Evolutionary conservation across 1,140 invertebrate species (phyloP), one percentile per base, ranked within the genome.

Genomic region (Dreissena rostriformis): DNA sequence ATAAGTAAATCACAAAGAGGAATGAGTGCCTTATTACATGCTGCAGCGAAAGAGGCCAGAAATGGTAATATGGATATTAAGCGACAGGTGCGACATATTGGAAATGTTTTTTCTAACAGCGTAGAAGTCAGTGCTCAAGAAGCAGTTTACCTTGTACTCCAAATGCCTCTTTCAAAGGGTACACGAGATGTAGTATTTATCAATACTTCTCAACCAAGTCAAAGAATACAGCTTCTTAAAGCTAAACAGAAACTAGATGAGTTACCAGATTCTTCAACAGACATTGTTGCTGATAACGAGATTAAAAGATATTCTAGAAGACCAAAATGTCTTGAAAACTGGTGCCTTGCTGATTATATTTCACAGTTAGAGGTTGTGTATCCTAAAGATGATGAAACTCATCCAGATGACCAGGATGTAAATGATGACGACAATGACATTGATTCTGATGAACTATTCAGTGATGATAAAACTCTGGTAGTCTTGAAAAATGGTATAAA

Each of bases 1-100:
- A 88, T 88, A 52, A 76, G 70, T 51, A 90, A 88, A 76, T 72
- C 74, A 7, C 86, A 87, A 53, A 81, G 84, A 74, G 89, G 86
- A 14, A 88, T 88, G 70, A 86, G 83, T 61, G 28, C 63, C 26
- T 28, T 88, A 39, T n/a, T 88, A 39, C 26, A 83, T 53, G 26
- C 78, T 29, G 85, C 85, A 51, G 52, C 53, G n/a, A 77, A 86
- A 79, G 88, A 89, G 84, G 87, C 81, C 7, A 72, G 57, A 57
- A 24, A 85, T 63, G 86, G 82, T 14, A 88, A 87, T 52, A 49
- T 68, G n/a, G 75, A 74, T 57, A 24, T 90, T 12, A 88, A 82
- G 80, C 65, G 80, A 28, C 84, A 88, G 65, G 84, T 90, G 7
- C 53, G 83, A 65, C 26, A 53, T 39, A 83, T 87, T 68, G 86